phyloP scores from a whole-genome alignment of 1,140 invertebrate genomes.

The Hormaphis cornu region DNA sequence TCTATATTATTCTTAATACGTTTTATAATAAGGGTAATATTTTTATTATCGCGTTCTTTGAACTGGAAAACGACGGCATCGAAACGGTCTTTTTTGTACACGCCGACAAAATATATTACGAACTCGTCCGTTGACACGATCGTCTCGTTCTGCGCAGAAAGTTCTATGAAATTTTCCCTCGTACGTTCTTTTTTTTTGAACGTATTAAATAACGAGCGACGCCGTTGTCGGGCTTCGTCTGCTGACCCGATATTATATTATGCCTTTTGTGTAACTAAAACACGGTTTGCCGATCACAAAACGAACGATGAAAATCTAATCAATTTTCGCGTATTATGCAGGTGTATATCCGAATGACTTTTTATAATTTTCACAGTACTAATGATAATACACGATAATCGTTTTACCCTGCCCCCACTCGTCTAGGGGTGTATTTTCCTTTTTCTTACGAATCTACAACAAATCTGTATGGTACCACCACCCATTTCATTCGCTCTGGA shows the following conservation, averaged over 20 bases:
- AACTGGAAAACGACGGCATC: slow-evolving; percentile 13
- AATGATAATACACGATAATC: too few species aligned
- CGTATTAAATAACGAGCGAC: slow-evolving; percentile 15
- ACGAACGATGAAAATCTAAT: too few species aligned
- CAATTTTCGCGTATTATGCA: too few species aligned
- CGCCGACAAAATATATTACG: neutral
- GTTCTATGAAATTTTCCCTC: too few species aligned
- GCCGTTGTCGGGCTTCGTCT: slow-evolving; percentile 24
- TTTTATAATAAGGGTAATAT: neutral
- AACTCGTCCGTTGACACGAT: neutral
- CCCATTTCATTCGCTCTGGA: neutral
- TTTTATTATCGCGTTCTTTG: neutral
- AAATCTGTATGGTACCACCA: neutral
- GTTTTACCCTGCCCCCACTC: too few species aligned
- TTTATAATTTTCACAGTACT: too few species aligned
- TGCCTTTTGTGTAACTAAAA: slow-evolving; percentile 13
- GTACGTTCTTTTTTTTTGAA: neutral
- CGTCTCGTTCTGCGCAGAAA: too few species aligned
- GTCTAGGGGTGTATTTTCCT: too few species aligned
- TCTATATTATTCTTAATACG: neutral
- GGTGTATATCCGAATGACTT: too few species aligned
- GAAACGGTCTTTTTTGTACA: slow-evolving; percentile 1
- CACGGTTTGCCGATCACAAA: too few species aligned
- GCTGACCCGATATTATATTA: slow-evolving; percentile 10
- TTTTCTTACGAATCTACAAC: too few species aligned